A percentile compares a stretch with the other conserved stretches of the same genome.
phyloP scores from a whole-genome alignment of 53 echinoderm and acorn worm species.

The Zoroaster sp. region DNA sequence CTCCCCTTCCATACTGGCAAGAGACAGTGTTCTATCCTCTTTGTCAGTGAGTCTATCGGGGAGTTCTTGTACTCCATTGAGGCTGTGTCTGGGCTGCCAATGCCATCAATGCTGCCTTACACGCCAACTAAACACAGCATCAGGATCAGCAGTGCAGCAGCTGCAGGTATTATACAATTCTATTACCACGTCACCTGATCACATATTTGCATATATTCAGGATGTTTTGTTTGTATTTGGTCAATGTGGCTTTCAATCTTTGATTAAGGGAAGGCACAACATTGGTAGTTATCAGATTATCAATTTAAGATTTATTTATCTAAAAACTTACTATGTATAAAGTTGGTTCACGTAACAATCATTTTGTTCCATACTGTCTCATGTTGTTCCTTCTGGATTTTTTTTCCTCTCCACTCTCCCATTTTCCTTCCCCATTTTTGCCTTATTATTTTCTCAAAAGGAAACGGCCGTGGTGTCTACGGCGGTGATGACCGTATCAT shows the following conservation, averaged over 20 bases:
- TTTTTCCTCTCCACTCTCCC: neutral
- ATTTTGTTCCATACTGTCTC: neutral
- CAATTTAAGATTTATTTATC: too few species aligned
- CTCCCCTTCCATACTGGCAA: slow-evolving; percentile 94
- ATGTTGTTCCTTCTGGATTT: neutral
- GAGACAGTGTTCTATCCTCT: slow-evolving; percentile 86
- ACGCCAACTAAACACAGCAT: slow-evolving; percentile 85
- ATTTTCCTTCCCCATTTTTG: neutral
- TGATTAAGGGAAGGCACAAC: too few species aligned
- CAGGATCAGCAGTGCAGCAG: slow-evolving; percentile 95
- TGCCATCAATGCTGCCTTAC: slow-evolving; percentile 75
- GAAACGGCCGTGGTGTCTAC: slow-evolving; percentile 79
- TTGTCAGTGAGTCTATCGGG: slow-evolving; percentile 87
- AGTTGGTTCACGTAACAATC: too few species aligned
- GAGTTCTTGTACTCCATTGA: slow-evolving; percentile 94
- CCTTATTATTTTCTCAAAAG: slow-evolving; percentile 12
- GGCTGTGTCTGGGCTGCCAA: slow-evolving; percentile 77
- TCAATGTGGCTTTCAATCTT: too few species aligned
- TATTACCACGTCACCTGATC: neutral
- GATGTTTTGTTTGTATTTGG: too few species aligned
- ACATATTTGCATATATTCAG: neutral
- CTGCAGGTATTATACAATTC: slow-evolving; percentile 65
- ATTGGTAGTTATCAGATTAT: too few species aligned
- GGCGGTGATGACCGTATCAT: slow-evolving; percentile 92
- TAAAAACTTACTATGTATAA: too few species aligned